Evolutionary conservation across 2,797 vertebrate genomes (phyloP).

Genomic region (Champsocephalus gunnari): DNA sequence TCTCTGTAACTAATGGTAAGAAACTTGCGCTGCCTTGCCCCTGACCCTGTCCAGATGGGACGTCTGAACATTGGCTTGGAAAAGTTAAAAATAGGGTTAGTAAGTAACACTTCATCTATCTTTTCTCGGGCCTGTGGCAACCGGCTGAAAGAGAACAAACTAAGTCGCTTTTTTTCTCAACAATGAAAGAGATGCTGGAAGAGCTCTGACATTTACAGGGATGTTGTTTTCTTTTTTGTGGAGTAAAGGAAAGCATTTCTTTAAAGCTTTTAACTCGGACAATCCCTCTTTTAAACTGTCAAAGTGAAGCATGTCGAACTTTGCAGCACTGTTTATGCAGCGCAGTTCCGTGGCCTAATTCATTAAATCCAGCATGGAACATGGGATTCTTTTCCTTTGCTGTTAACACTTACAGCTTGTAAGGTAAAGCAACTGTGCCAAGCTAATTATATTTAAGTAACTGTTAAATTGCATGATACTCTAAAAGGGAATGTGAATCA

Average conservation of each 20-base stretch:
- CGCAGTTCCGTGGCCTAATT: constrained; percentile 33
- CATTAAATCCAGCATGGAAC: constrained; percentile 51
- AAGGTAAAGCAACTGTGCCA: constrained; percentile 43
- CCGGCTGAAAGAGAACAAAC: constrained; percentile 76
- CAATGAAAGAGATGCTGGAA: constrained; percentile 63
- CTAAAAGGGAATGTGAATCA: constrained; percentile 44
- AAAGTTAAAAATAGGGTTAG: constrained; percentile 80
- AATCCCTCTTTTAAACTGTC: constrained; percentile 68
- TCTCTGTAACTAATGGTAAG: constrained; percentile 70
- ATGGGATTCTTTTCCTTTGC: constrained; percentile 63
- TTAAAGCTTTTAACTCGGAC: constrained; percentile 51
- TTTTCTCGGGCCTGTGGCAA: constrained; percentile 64
- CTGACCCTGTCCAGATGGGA: constrained; percentile 82
- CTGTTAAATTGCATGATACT: constrained; percentile 64
- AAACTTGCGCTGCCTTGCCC: constrained; percentile 62
- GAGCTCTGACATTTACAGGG: constrained; percentile 72
- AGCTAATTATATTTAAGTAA: constrained; percentile 62
- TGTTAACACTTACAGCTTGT: constrained; percentile 54
- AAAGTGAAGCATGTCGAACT: constrained; percentile 38
- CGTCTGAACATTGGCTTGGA: constrained; percentile 75
- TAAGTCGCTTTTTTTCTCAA: constrained; percentile 69
- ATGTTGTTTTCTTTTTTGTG: constrained; percentile 61
- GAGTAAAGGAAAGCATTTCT: constrained; percentile 45
- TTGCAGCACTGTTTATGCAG: constrained; percentile 11
- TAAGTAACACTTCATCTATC: constrained; percentile 80